Conservation (phyloP, 2,888 invertebrate genomes). For the Mythimna albipuncta region DNA sequence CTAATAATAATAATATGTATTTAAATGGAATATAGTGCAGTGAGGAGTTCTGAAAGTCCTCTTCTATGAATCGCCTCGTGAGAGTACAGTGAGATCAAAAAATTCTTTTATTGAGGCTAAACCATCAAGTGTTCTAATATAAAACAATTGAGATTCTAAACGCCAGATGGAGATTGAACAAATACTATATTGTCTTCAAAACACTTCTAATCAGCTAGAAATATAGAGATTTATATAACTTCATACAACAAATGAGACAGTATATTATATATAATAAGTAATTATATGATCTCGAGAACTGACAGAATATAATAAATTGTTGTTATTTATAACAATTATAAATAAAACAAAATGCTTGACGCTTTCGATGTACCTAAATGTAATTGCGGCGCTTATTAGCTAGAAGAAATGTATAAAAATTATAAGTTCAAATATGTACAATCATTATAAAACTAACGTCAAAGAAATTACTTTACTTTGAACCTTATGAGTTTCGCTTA, state of each 20-base stretch:
- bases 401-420: slow-evolving; percentile 59
- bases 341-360: slow-evolving; percentile 49
- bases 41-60: not conserved
- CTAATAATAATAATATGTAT: not conserved
- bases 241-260: slow-evolving; percentile 22
- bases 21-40: not conserved
- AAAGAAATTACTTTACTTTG: slow-evolving; percentile 33
- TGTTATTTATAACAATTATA: slow-evolving; percentile 6
- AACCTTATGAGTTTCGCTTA: slow-evolving; percentile 44
- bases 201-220: not conserved
- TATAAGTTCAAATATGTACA: slow-evolving; percentile 56
- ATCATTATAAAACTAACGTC: slow-evolving; percentile 35
- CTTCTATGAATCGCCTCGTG: not conserved
- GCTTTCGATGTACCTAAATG: slow-evolving; percentile 63
- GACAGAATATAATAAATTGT: slow-evolving; percentile 39
- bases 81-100: not conserved
- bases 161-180: slow-evolving; percentile 11
- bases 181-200: slow-evolving; percentile 2
- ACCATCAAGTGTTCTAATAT: slow-evolving; percentile 19
- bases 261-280: slow-evolving; percentile 17
- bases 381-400: slow-evolving; percentile 54
- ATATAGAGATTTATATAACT: not conserved
- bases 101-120: slow-evolving; percentile 27
- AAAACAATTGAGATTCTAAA: slow-evolving; percentile 21
- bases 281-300: slow-evolving; percentile 50